Evolutionary conservation across 2,888 invertebrate species (phyloP).

Genomic region (Cryptophagus acutangulus): DNA sequence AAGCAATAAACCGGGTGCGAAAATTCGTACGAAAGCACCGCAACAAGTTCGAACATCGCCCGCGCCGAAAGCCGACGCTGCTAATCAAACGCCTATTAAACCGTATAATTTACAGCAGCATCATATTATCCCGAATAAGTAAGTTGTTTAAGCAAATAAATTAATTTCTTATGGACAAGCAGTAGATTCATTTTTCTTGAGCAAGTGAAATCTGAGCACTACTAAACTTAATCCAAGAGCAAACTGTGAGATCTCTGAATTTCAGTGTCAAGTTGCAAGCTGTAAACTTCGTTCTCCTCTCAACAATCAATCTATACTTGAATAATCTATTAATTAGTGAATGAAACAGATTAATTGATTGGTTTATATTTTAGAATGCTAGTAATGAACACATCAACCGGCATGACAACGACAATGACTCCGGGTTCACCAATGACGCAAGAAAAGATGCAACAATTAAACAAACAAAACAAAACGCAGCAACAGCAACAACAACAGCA

Average conservation of each 20-base stretch:
- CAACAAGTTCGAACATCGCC: slow-evolving; percentile 62
- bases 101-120: slow-evolving; percentile 49
- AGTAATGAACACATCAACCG: slow-evolving; percentile 56
- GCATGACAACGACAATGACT: slow-evolving; percentile 55
- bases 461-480: slow-evolving; percentile 47
- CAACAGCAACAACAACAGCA: slow-evolving; percentile 47
- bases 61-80: slow-evolving; percentile 71
- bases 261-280: too few relatives aligned
- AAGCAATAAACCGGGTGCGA: slow-evolving; percentile 55
- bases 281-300: too few relatives aligned
- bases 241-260: too few relatives aligned
- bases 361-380: slow-evolving; percentile 47
- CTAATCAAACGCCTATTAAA: slow-evolving; percentile 64
- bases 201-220: slow-evolving; percentile 11
- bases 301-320: too few relatives aligned
- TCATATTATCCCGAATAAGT: slow-evolving; percentile 54
- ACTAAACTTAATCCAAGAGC: too few relatives aligned
- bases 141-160: too few relatives aligned
- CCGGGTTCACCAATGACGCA: slow-evolving; percentile 54
- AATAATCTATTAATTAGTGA: not conserved
- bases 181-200: too few relatives aligned
- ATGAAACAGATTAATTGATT: slow-evolving; percentile 5
- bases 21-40: slow-evolving; percentile 66
- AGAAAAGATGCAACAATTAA: slow-evolving; percentile 53
- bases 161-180: too few relatives aligned